Evolutionary conservation across 2,113 vertebrate genomes (phyloP), one percentile per base, ranked within the genome.

Genomic region (Cebidichthys violaceus): DNA sequence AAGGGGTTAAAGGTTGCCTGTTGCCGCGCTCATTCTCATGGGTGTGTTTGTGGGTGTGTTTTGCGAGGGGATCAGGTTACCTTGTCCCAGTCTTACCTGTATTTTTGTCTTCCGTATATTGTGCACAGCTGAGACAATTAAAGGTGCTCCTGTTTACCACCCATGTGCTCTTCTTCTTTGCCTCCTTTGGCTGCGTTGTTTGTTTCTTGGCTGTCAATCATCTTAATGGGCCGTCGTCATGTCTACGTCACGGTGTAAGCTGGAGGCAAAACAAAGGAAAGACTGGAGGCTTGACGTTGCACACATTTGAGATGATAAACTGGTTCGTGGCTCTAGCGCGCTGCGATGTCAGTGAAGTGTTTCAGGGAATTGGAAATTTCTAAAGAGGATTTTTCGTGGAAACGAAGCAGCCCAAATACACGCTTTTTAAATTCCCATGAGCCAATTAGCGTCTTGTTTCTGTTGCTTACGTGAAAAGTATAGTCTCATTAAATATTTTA

Each of bases 11-110:
- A 66, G 7, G 24, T 33, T 43, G 14, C 11, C 41, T 43, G 41
- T 55, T 37, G 22, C 22, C 77, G 76, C 20, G 62, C 54, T 79
- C 52, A 41, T 82, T 79, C 55, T 57, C 24, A 64, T 29, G 24
- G 35, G 50, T 54, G 18, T 35, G 18, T 20, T 20, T 45, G 47
- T 52, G 2, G 17, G 37, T 74, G 41, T 74, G 33, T 33, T 6
- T 68, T 45, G 17, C 0, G 11, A 14, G 14, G 55, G 39, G 22
- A 33, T 35, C 67, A 37, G 65, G 80, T 68, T 71, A 76, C 17
- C 2, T 7, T 37, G 31, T 60, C 80, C 54, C 4, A 22, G n/a
- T 77, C 70, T n/a, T 35, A 69, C 66, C 47, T 39, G 41, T 33
- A 43, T 52, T 15, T 72, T 64, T 82, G 39, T 60, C 4, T 31